A percentile compares a stretch with the other conserved stretches of the same genome.
These are phyloP conservation scores for Mycetomoellerius zeteki DNA, from an alignment of 1,140 invertebrate genomes.

Conservation along the genomic window DNA sequence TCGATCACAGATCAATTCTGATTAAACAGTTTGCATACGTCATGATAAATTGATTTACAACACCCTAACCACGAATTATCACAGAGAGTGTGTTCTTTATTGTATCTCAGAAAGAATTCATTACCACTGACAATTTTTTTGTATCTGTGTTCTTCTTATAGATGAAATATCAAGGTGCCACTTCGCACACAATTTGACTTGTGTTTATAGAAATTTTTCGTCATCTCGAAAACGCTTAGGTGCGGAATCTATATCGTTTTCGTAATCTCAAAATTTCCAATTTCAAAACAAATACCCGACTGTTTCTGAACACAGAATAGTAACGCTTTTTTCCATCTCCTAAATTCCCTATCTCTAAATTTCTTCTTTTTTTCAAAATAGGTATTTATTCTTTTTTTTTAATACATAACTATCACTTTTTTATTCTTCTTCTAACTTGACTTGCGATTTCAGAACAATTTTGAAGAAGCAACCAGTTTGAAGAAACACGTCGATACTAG, in stretches of 20 bases:
- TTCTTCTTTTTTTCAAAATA: slow-evolving; percentile 22
- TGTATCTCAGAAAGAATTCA: neutral
- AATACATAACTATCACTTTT: neutral
- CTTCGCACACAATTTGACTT: neutral
- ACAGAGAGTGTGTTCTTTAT: neutral
- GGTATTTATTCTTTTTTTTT: neutral
- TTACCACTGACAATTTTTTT: neutral
- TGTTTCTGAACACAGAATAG: neutral
- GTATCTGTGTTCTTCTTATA: neutral
- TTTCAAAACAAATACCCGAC: neutral
- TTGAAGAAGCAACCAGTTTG: neutral
- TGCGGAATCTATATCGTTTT: neutral
- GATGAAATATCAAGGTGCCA: neutral
- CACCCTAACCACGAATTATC: neutral
- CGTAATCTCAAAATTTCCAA: neutral
- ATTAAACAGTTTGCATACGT: neutral
- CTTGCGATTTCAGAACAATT: neutral
- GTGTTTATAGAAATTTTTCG: neutral
- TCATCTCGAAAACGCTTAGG: neutral
- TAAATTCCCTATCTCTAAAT: neutral
- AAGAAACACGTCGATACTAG: neutral
- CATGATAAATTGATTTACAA: neutral
- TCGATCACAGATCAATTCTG: neutral
- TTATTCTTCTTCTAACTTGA: slow-evolving; percentile 6
- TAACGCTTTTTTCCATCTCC: neutral